Base-by-base conservation (phyloP, 2,113 vertebrate genomes). In the Podiceps cristatus region DNA sequence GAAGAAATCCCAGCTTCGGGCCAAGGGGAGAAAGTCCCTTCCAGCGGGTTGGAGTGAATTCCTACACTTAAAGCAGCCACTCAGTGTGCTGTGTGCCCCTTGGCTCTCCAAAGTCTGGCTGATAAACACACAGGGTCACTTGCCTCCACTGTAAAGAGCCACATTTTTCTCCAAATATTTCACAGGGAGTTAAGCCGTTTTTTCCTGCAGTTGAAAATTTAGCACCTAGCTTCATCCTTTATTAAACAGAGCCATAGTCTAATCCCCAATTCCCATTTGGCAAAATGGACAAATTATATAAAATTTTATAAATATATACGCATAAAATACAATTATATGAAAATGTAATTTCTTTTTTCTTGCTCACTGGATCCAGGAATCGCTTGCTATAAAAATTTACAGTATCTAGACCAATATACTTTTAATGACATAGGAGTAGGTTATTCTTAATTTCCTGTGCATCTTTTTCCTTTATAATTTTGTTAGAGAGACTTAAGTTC, bases 371-470 rank as follows among this genome's bases (percentile, higher is more conserved):
- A 56, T 88, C n/a, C 52, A 56, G 60, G 40, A 74, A 77, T 55
- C 4, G 4, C 11, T 78, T 56, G 17, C 22, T n/a, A 37, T 66
- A 88, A 86, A 86, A 88, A 83, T 7, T 2, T 62, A 24, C 13
- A n/a, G 13, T 59, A 59, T 63, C 50, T 80, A 77, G 20, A 25
- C 18, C 37, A 73, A 62, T 67, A 58, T 69, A 62, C 9, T 56
- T 49, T 69, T 44, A 78, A 37, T 64, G 29, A 47, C 40, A 35
- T 8, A 76, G 13, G 14, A 92, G 5, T 52, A 90, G 62, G 13
- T 47, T 86, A 63, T 84, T 93, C 69, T 74, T 91, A 56, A 86
- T 91, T 95, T 90, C 20, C 35, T 72, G 12, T 77, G 29, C 29
- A 52, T 40, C 58, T 83, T 88, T 88, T 80, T 17, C 20, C 31